phyloP scores from a whole-genome alignment of 2,113 vertebrate species.

The Craseonycteris thonglongyai region DNA sequence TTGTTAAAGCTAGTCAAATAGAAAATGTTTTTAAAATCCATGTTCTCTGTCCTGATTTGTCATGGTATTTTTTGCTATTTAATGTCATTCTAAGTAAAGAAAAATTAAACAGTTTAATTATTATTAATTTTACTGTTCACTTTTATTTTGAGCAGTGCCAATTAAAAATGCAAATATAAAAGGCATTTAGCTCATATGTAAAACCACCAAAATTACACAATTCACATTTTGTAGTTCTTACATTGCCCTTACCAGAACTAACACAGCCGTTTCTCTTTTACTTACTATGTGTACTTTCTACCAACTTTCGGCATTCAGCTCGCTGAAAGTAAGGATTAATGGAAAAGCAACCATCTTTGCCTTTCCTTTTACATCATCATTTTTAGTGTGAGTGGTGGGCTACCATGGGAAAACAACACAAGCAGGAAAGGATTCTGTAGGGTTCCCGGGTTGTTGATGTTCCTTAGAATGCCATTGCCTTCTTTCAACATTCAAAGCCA shows the following conservation, averaged over 20 bases:
- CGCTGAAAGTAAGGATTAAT: background rate
- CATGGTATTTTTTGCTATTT: background rate
- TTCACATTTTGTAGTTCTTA: background rate
- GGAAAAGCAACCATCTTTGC: background rate
- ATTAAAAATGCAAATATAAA: background rate
- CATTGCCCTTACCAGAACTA: background rate
- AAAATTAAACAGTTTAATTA: background rate
- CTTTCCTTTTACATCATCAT: background rate
- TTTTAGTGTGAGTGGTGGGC: background rate
- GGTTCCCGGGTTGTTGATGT: background rate
- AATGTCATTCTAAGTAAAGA: background rate
- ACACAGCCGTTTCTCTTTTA: background rate
- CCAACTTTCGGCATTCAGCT: background rate
- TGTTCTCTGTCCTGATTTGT: background rate
- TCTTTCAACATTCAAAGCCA: background rate
- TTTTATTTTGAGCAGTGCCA: background rate
- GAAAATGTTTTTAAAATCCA: background rate
- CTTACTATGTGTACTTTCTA: background rate
- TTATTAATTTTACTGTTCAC: background rate
- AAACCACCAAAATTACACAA: background rate
- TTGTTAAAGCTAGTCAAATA: background rate
- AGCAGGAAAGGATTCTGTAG: background rate
- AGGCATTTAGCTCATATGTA: background rate
- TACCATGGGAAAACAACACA: background rate
- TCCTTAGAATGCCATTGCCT: background rate